Base-by-base conservation (phyloP, 2,888 invertebrate species). In the Parnassius mnemosyne region DNA sequence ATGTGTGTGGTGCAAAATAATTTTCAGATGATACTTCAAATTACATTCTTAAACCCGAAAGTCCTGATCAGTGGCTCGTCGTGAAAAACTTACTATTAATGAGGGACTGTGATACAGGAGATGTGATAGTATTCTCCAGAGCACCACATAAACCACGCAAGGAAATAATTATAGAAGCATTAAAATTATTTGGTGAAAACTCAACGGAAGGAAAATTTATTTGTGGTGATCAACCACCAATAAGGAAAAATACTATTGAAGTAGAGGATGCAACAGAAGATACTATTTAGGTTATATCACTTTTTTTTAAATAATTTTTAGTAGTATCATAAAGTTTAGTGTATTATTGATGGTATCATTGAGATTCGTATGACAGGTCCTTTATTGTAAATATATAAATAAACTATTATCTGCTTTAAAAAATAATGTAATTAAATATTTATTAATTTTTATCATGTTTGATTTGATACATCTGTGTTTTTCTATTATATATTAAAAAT, bases 61-160 rank as follows among this genome's bases (percentile, higher is more conserved):
- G 54, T 34, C 61, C 67, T 10, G 65, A 64, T 25, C 65, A 67
- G 16, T 67, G 67, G 67, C 59, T 64, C 9, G 62, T 62, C 25
- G 53, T 60, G n/a, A 57, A 65, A 55, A 65, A 67, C 13, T 53
- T 67, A 53, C 57, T 67, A 41, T 44, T 64, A 7, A 65, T 61
- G 55, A 65, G 61, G 9, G 61, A 67, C 16, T 67, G 67, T 12
- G 56, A 57, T 20, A 61, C 56, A n/a, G 65, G 65, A 20, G 65
- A 65, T 41, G 52, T 65, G 1, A 61, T 64, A 7, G 63, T 65
- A 2, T 67, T 67, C 41, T 60, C 59, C 9, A 67, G 65, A 57
- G 65, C 64, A 11, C 63, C 67, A 44, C 61, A 63, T 16, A 59
- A 61, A 20, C 67, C 67, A 7, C 61, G 57, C 1, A 53, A 49